Evolutionary conservation across 2,888 invertebrate genomes (phyloP).

Genomic region (Caenorhabditis sp.): DNA sequence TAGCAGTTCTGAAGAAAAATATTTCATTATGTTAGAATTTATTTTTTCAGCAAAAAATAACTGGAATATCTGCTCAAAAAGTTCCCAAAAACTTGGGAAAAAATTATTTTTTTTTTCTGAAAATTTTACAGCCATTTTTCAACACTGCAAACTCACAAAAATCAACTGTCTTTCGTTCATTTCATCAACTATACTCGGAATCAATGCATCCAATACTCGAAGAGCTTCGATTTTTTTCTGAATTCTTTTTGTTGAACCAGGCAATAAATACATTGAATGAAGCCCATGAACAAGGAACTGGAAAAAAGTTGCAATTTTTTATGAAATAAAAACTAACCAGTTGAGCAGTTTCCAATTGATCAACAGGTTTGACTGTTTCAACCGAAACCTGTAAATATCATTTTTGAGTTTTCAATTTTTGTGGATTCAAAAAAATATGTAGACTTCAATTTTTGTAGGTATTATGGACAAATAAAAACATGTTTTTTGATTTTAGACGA

Average conservation of each 20-base stretch:
- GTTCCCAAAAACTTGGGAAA: too few species aligned
- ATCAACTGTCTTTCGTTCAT: conserved; percentile 47
- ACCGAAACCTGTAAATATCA: not conserved
- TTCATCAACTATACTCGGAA: conserved; percentile 24
- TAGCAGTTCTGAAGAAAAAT: conserved; percentile 41
- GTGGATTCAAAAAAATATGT: too few species aligned
- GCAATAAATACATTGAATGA: conserved; percentile 38
- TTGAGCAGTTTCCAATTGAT: conserved; percentile 25
- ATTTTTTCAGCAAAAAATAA: too few species aligned
- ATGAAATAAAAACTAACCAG: conserved; percentile 11
- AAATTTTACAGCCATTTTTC: too few species aligned
- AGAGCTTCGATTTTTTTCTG: conserved; percentile 27
- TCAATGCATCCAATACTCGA: conserved; percentile 23
- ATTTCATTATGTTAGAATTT: too few species aligned
- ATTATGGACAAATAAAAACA: too few species aligned
- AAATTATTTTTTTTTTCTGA: too few species aligned
- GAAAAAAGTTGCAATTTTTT: too few species aligned
- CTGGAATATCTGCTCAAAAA: too few species aligned
- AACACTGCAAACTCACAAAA: conserved; percentile 50
- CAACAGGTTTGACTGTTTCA: conserved; percentile 17
- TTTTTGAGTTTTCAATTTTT: not conserved
- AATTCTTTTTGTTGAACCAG: conserved; percentile 30
- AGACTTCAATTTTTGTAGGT: too few species aligned
- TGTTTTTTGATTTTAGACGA: too few species aligned
- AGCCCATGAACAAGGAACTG: conserved; percentile 26